Base-by-base conservation (phyloP, 2,797 vertebrate species). In the Xiphorhynchus erythropygius region DNA sequence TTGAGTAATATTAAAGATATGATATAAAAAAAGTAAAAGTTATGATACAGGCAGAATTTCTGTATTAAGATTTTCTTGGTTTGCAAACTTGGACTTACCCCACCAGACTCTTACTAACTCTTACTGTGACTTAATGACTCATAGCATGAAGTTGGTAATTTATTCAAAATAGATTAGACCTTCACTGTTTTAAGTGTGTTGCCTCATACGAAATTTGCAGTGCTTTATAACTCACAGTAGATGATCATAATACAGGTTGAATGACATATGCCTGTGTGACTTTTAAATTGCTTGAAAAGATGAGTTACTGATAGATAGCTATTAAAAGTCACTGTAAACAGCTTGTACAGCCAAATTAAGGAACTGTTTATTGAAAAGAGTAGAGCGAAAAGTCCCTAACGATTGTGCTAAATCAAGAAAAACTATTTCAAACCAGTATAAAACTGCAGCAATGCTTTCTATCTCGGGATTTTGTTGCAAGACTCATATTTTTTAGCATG, bases 151-250 rank as follows among this genome's bases (percentile, higher is more conserved):
- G 94, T 88, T 96, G 87, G 96, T 94, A 96, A 95, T 96, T 97
- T 97, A 97, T 93, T 96, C 89, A 97, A 96, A 96, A 84, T 96
- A 95, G 95, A 96, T 96, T 95, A 96, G 84, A 33, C 47, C 83
- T 96, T 96, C 89, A 93, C 83, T 94, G 67, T 97, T 76, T 92
- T 89, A 92, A 93, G 90, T 96, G 87, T 92, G 97, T 97, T 96
- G 93, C 95, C 94, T 90, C 96, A 84, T 65, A 92, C 96, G 94
- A 91, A 95, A 96, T 96, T 94, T 97, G 97, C 89, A 87, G 89
- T 95, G 92, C 92, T 74, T 97, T 97, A 84, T 96, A 92, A 89
- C 75, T 97, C 94, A 77, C 22, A 90, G 88, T 89, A 91, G 92
- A 93, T 96, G 93, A 96, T 82, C 89, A 65, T 65, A 97, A 90